These are phyloP conservation scores for Biston stratarius DNA, from an alignment of 2,888 invertebrate species.

Conservation along the genomic window DNA sequence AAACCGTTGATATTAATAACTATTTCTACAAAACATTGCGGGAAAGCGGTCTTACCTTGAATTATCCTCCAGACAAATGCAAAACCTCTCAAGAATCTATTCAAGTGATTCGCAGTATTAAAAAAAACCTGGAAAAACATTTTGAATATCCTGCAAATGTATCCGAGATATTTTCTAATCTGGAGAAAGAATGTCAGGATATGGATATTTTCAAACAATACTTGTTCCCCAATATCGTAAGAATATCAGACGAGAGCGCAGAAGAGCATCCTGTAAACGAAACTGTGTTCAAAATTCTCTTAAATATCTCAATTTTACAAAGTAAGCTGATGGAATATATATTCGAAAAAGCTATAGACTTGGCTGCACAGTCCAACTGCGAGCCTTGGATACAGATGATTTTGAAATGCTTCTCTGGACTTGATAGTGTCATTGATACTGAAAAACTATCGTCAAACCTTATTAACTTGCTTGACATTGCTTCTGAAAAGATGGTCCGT, in stretches of 20 bases:
- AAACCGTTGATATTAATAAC: constrained; percentile 48
- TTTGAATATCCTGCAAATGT: constrained; percentile 86
- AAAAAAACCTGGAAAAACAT: constrained; percentile 62
- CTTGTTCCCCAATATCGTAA: constrained; percentile 73
- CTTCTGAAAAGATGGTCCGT: constrained; percentile 87
- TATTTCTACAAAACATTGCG: constrained; percentile 64
- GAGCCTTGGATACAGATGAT: constrained; percentile 87
- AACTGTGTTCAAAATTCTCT: constrained; percentile 88
- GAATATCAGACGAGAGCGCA: constrained; percentile 58
- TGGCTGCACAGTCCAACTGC: constrained; percentile 81
- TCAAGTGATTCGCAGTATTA: constrained; percentile 76
- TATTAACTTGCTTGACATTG: constrained; percentile 88
- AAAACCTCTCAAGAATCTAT: constrained; percentile 73
- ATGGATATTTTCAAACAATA: constrained; percentile 64
- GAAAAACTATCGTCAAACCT: constrained; percentile 87
- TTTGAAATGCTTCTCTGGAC: constrained; percentile 88
- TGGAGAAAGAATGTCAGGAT: constrained; percentile 58
- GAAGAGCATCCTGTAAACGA: constrained; percentile 77
- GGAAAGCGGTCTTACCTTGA: constrained; percentile 69
- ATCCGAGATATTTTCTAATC: constrained; percentile 76
- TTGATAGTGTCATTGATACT: constrained; percentile 87
- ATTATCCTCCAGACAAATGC: constrained; percentile 69
- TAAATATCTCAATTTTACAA: constrained; percentile 88
- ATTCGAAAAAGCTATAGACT: constrained; percentile 87
- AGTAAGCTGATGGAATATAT: constrained; percentile 86